Conservation (phyloP, 2,113 vertebrate species). For the Numenius arquata region DNA sequence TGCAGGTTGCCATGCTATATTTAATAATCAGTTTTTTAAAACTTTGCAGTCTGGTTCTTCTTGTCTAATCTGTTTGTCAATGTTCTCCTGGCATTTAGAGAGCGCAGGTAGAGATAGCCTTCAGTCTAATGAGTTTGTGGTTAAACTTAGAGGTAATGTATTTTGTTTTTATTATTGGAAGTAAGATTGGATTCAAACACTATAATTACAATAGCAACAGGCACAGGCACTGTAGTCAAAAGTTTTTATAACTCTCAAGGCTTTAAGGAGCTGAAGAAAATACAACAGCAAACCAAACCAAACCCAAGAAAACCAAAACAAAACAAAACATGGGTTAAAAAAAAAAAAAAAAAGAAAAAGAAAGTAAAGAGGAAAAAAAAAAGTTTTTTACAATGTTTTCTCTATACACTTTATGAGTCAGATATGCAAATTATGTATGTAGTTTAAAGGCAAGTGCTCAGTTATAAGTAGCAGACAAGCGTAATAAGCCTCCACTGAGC, state of each 20-base stretch:
- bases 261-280: neutral
- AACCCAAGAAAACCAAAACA: fast-evolving
- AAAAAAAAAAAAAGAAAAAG: fast-evolving
- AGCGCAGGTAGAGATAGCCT: neutral
- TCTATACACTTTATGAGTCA: neutral
- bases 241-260: neutral
- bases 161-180: neutral
- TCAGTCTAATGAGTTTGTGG: neutral
- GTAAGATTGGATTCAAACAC: neutral
- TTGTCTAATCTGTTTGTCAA: neutral
- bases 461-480: neutral
- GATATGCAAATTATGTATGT: neutral
- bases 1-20: neutral
- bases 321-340: neutral
- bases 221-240: fast-evolving
- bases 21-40: neutral
- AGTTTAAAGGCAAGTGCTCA: neutral
- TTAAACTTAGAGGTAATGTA: neutral
- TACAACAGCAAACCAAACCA: neutral
- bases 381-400: neutral
- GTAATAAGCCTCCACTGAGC: neutral
- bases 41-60: neutral
- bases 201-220: neutral
- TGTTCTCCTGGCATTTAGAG: neutral
- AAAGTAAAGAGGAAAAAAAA: neutral